Evolutionary conservation across 2,888 invertebrate species (phyloP).

Genomic region (Cerastoderma edule): DNA sequence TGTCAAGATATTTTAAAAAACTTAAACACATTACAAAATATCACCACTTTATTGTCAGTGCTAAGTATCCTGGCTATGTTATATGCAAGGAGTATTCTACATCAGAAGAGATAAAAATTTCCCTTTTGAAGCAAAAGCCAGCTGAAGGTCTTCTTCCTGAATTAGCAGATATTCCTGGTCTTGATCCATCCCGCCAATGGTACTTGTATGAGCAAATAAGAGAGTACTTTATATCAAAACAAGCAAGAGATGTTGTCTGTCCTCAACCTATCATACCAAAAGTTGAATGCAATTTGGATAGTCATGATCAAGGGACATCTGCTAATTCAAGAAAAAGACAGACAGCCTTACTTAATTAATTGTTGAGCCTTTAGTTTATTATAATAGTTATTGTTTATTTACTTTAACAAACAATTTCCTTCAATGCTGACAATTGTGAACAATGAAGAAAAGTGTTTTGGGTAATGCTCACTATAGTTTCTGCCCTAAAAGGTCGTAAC

Average conservation of each 20-base stretch:
- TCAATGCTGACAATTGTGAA: too few species aligned
- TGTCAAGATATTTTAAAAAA: slow-evolving; percentile 5
- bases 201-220: slow-evolving; percentile 3
- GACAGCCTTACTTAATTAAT: too few species aligned
- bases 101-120: neutral
- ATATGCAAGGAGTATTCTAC: neutral
- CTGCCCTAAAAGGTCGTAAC: too few species aligned
- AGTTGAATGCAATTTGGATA: too few species aligned
- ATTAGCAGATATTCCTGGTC: neutral
- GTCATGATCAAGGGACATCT: too few species aligned
- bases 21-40: neutral
- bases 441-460: too few species aligned
- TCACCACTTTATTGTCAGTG: neutral
- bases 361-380: too few species aligned
- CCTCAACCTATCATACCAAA: too few species aligned
- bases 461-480: too few species aligned
- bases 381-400: too few species aligned
- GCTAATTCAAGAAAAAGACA: too few species aligned
- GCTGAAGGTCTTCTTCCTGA: neutral
- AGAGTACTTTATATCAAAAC: neutral
- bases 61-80: neutral
- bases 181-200: neutral
- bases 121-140: neutral
- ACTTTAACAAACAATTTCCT: too few species aligned
- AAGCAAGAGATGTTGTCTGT: neutral